A percentile compares a stretch with the other conserved stretches of the same genome.
phyloP scores from a whole-genome alignment of 2,113 vertebrate species.

The Gambusia holbrooki region DNA sequence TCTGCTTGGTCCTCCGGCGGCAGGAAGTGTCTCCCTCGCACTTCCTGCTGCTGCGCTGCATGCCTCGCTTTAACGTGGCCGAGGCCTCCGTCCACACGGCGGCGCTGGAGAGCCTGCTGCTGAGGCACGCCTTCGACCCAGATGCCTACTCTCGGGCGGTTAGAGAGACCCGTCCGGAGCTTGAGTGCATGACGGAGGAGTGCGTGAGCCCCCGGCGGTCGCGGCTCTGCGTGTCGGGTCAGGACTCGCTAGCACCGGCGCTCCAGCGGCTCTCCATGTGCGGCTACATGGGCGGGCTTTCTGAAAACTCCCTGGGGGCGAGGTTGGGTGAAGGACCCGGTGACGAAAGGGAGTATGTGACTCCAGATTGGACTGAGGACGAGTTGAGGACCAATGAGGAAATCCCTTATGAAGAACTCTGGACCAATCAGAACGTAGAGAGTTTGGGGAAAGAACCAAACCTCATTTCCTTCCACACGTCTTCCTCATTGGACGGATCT shows the following conservation, averaged over 20 bases:
- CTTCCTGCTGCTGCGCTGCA: slow-evolving; percentile 92
- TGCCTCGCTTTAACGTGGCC: slow-evolving; percentile 92
- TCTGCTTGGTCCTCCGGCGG: slow-evolving; percentile 91
- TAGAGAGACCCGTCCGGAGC: slow-evolving; percentile 88
- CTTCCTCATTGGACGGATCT: slow-evolving; percentile 77
- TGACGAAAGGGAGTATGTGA: slow-evolving; percentile 91
- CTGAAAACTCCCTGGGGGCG: slow-evolving; percentile 73
- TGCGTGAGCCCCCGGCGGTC: slow-evolving; percentile 87
- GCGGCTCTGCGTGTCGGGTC: slow-evolving; percentile 84
- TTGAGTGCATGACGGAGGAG: slow-evolving; percentile 85
- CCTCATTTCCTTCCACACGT: slow-evolving; percentile 84
- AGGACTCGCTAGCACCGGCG: slow-evolving; percentile 80
- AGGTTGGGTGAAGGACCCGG: slow-evolving; percentile 73
- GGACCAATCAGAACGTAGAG: slow-evolving; percentile 85
- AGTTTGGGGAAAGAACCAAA: slow-evolving; percentile 82
- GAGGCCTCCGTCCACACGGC: slow-evolving; percentile 90
- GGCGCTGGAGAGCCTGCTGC: slow-evolving; percentile 87
- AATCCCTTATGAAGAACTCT: slow-evolving; percentile 97
- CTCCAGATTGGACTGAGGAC: slow-evolving; percentile 88
- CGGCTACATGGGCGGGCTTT: slow-evolving; percentile 74
- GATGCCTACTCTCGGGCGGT: slow-evolving; percentile 95
- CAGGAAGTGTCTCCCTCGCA: slow-evolving; percentile 91
- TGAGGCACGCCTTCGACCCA: slow-evolving; percentile 90
- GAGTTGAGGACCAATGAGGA: slow-evolving; percentile 86
- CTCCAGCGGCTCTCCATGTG: slow-evolving; percentile 83